Conservation (phyloP, 2,888 invertebrate species). For the Lasioglossum oenotherae region DNA sequence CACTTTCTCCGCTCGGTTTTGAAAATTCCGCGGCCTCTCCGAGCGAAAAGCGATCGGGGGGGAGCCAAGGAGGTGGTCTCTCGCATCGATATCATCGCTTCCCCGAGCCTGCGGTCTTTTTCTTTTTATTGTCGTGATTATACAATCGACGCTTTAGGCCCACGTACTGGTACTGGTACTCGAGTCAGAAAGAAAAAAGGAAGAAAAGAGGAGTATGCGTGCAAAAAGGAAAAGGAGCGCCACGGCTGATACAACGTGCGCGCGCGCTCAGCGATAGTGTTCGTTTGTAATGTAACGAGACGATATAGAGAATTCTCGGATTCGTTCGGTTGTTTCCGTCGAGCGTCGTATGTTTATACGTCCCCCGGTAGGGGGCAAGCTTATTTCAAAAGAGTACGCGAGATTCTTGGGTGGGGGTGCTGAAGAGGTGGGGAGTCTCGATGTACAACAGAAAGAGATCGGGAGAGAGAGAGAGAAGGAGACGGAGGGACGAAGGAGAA, state of each 20-base stretch:
- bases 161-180: background rate
- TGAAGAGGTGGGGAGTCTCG: conserved; percentile 18
- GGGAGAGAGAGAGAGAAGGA: conserved; percentile 38
- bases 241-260: conserved; percentile 60
- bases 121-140: conserved; percentile 68
- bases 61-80: conserved; percentile 59
- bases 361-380: conserved; percentile 41
- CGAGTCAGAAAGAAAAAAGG: background rate
- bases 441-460: conserved; percentile 25
- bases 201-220: background rate
- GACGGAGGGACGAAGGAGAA: conserved; percentile 35
- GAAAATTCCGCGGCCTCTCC: background rate
- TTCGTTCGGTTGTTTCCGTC: conserved; percentile 67
- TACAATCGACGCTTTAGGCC: conserved; percentile 72
- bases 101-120: conserved; percentile 39
- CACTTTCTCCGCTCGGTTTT: background rate
- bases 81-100: conserved; percentile 71
- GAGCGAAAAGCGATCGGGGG: conserved; percentile 10
- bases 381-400: conserved; percentile 55
- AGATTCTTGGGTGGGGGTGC: conserved; percentile 23
- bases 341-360: conserved; percentile 19
- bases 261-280: conserved; percentile 49
- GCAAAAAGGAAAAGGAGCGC: conserved; percentile 41
- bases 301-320: conserved; percentile 72
- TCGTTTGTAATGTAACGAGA: conserved; percentile 70